phyloP scores from a whole-genome alignment of 2,888 invertebrate genomes.

The Liposcelis brunnea region DNA sequence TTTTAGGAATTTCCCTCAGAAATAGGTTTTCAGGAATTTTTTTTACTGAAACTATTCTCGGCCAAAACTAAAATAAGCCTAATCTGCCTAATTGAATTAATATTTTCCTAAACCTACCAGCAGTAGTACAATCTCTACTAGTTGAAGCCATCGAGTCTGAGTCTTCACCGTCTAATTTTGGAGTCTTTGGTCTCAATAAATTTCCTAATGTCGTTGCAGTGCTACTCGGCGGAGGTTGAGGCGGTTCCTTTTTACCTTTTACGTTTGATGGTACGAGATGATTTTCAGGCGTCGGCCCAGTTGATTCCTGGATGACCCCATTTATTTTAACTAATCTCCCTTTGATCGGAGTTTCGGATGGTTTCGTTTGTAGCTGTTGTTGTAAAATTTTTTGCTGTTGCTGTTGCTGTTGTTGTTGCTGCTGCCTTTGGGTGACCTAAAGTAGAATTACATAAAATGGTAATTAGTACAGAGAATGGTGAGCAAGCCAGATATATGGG shows the following conservation, averaged over 20 bases:
- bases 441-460: neutral
- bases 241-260: constrained; percentile 20
- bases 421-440: constrained; percentile 50
- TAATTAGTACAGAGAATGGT: too few species aligned
- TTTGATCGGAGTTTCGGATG: constrained; percentile 10
- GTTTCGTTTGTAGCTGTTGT: constrained; percentile 6
- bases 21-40: too few species aligned
- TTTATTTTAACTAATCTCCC: constrained; percentile 1
- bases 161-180: constrained; percentile 27
- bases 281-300: neutral
- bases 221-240: constrained; percentile 21
- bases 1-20: too few species aligned
- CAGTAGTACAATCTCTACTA: constrained; percentile 24
- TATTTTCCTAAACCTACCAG: constrained; percentile 12
- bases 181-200: constrained; percentile 13
- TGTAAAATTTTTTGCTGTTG: constrained; percentile 8
- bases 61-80: too few species aligned
- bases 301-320: constrained; percentile 1
- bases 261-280: constrained; percentile 5
- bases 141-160: constrained; percentile 37
- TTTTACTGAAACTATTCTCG: too few species aligned
- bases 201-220: too few species aligned
- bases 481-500: too few species aligned
- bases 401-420: constrained; percentile 31
- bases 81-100: too few species aligned